Conservation (phyloP, 2,113 vertebrate genomes). For the Aldabrachelys gigantea region DNA sequence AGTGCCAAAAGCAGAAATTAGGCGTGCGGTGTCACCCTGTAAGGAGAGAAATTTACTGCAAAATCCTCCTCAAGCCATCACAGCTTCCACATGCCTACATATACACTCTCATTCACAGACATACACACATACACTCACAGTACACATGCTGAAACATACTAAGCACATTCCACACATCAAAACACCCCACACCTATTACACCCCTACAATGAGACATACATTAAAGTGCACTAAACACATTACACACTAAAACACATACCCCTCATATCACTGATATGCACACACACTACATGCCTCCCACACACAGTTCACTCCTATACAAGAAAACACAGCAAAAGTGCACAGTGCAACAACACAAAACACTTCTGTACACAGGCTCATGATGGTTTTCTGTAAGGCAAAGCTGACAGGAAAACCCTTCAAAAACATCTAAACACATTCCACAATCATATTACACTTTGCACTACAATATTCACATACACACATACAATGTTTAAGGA, state of each 20-base stretch:
- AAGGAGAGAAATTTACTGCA: not conserved
- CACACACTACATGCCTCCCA: not conserved
- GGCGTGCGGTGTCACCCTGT: slow-evolving; percentile 61
- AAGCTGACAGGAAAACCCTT: not conserved
- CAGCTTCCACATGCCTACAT: not conserved
- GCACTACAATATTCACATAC: no score
- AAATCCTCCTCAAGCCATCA: not conserved
- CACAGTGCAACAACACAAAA: not conserved
- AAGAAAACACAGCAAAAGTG: not conserved
- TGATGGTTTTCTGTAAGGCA: not conserved
- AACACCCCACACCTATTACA: no score
- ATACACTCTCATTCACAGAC: not conserved
- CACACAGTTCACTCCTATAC: not conserved
- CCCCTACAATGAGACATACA: no score
- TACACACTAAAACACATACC: not conserved
- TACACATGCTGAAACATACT: not conserved
- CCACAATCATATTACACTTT: not conserved
- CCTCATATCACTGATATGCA: not conserved
- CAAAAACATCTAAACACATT: not conserved
- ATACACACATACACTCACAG: not conserved
- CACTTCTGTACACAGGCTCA: not conserved
- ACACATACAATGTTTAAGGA: not conserved
- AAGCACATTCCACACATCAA: not conserved
- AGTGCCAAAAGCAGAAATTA: slow-evolving; percentile 55
- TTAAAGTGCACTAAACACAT: not conserved